Percentiles rank a stretch among this genome's conserved stretches.
Conservation (phyloP, 2,888 invertebrate species). For the Scaptomyza cyrtandrae region DNA sequence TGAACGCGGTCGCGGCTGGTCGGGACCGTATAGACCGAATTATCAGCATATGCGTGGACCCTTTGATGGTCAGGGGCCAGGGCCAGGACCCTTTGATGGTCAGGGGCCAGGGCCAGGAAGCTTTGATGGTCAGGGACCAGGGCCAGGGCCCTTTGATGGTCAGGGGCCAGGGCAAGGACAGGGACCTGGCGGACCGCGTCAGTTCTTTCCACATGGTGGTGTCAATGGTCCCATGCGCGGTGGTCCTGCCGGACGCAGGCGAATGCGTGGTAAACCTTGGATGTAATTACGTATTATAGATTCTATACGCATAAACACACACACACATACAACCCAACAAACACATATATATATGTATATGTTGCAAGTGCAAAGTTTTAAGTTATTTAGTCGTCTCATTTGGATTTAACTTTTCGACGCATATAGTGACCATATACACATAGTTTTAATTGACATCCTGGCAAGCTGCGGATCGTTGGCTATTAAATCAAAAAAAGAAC, state of each 20-base stretch:
- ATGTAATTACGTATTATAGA: slow-evolving; percentile 74
- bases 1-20: slow-evolving; percentile 74
- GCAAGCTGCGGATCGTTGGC: slow-evolving; percentile 49
- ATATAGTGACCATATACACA: slow-evolving; percentile 15
- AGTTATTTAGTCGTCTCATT: slow-evolving; percentile 64
- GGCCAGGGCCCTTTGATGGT: slow-evolving; percentile 53
- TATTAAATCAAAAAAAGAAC: slow-evolving; percentile 28
- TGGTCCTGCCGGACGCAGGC: slow-evolving; percentile 71
- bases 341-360: slow-evolving; percentile 17
- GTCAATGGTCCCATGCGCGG: slow-evolving; percentile 59
- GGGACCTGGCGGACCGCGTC: slow-evolving; percentile 64
- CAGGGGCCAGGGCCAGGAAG: slow-evolving; percentile 47
- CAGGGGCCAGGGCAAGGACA: slow-evolving; percentile 49
- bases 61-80: slow-evolving; percentile 52
- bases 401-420: slow-evolving; percentile 42
- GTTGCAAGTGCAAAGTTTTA: slow-evolving; percentile 39
- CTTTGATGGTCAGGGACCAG: slow-evolving; percentile 52
- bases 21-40: slow-evolving; percentile 70
- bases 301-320: slow-evolving; percentile 26
- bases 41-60: slow-evolving; percentile 69
- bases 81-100: slow-evolving; percentile 53
- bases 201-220: slow-evolving; percentile 58
- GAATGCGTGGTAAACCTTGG: slow-evolving; percentile 83
- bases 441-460: slow-evolving; percentile 43
- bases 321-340: slow-evolving; percentile 1